Evolutionary conservation across 2,797 vertebrate genomes (phyloP).

Genomic region (Paguma larvata): DNA sequence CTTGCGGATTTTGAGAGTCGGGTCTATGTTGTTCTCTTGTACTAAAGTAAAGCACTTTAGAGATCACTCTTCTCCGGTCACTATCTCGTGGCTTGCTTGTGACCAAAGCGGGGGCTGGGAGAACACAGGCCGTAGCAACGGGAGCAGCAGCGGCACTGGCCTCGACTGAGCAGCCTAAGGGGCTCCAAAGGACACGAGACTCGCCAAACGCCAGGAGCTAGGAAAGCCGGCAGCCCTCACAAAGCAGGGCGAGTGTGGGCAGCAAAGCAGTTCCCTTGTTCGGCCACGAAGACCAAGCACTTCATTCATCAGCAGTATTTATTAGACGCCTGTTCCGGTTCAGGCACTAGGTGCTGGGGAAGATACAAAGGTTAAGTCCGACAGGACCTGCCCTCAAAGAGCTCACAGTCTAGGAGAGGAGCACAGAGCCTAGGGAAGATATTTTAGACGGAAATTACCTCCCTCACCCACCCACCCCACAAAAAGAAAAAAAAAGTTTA

Average conservation of each 20-base stretch:
- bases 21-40: neutral
- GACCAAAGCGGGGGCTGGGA: neutral
- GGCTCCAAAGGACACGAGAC: neutral
- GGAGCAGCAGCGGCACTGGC: neutral
- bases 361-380: neutral
- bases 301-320: neutral
- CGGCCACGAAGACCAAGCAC: constrained; percentile 20
- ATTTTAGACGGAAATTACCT: neutral
- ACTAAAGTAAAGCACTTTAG: neutral
- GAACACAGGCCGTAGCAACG: neutral
- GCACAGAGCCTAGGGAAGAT: neutral
- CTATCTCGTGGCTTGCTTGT: too few relatives aligned
- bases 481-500: neutral
- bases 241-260: neutral
- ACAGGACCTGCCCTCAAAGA: constrained; percentile 30
- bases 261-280: neutral
- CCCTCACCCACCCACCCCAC: too few relatives aligned
- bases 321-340: neutral
- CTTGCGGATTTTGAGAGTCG: neutral
- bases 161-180: neutral
- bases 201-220: neutral
- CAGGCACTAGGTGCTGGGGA: neutral
- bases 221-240: neutral
- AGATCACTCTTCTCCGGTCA: too few relatives aligned
- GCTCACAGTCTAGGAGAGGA: neutral